phyloP scores from a whole-genome alignment of 2,113 vertebrate species.

The Clarias batrachus region DNA sequence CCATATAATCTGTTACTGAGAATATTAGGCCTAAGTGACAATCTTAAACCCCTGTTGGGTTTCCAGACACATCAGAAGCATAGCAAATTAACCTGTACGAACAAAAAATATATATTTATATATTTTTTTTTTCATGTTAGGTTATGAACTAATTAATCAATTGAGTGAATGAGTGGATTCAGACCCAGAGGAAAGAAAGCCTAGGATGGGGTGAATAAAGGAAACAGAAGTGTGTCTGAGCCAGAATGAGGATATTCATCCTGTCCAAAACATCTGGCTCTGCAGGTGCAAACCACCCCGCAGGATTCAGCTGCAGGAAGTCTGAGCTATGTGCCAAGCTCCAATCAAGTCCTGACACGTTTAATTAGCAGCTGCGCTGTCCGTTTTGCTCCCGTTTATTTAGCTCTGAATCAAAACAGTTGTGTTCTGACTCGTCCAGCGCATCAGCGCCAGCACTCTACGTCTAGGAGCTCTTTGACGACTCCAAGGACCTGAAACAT shows the following conservation, averaged over 20 bases:
- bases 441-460: slow-evolving; percentile 7
- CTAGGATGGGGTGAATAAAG: slow-evolving; percentile 6
- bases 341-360: slow-evolving; percentile 42
- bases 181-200: slow-evolving; percentile 14
- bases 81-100: neutral
- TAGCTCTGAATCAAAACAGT: slow-evolving; percentile 50
- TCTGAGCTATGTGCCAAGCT: slow-evolving; percentile 58
- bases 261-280: slow-evolving; percentile 68
- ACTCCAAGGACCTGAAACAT: slow-evolving; percentile 19
- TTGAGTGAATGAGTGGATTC: neutral
- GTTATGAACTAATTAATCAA: neutral
- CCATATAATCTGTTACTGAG: neutral
- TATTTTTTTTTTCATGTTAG: too few relatives aligned
- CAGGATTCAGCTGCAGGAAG: slow-evolving; percentile 72
- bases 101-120: neutral
- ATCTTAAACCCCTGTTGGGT: neutral
- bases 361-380: slow-evolving; percentile 51
- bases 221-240: slow-evolving; percentile 5
- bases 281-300: slow-evolving; percentile 69
- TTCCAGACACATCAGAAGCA: neutral
- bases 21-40: neutral
- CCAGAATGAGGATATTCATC: slow-evolving; percentile 58
- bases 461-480: slow-evolving; percentile 36
- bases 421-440: slow-evolving; percentile 34
- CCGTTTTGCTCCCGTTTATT: slow-evolving; percentile 38